These are phyloP conservation scores for Margaritifera margaritifera DNA, from an alignment of 2,888 invertebrate species.

Conservation along the genomic window DNA sequence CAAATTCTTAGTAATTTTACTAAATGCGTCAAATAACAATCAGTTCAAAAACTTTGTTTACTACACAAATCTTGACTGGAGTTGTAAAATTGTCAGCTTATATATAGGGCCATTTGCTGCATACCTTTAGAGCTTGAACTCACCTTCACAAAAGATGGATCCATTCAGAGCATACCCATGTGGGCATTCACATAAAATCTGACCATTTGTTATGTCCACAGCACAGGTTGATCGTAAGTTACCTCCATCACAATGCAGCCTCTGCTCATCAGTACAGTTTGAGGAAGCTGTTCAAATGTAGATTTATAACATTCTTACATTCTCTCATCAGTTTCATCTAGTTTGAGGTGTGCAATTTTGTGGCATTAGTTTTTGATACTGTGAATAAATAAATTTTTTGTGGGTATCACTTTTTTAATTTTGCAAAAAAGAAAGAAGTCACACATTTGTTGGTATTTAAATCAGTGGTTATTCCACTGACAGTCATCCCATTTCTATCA, in stretches of 20 bases:
- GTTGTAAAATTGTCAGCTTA: too few species aligned
- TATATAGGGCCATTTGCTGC: neutral
- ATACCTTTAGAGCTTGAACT: neutral
- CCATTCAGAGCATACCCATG: conserved; percentile 33
- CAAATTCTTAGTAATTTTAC: too few species aligned
- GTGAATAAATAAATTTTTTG: too few species aligned
- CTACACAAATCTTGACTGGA: too few species aligned
- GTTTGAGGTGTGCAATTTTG: neutral
- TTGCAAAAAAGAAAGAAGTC: too few species aligned
- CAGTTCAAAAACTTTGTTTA: too few species aligned
- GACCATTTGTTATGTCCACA: conserved; percentile 17
- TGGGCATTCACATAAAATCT: conserved; percentile 34
- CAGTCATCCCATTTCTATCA: too few species aligned
- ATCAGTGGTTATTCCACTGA: too few species aligned
- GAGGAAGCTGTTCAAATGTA: conserved; percentile 30
- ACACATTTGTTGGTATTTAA: too few species aligned
- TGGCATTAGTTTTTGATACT: too few species aligned
- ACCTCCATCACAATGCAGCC: conserved; percentile 34
- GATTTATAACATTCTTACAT: neutral
- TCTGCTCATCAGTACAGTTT: conserved; percentile 25
- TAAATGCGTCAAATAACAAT: too few species aligned
- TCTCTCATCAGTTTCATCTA: neutral
- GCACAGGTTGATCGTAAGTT: conserved; percentile 36
- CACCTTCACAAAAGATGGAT: conserved; percentile 35
- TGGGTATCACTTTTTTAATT: too few species aligned